These are phyloP conservation scores for Columba janthina DNA, from an alignment of 2,113 vertebrate species.

Conservation along the genomic window DNA sequence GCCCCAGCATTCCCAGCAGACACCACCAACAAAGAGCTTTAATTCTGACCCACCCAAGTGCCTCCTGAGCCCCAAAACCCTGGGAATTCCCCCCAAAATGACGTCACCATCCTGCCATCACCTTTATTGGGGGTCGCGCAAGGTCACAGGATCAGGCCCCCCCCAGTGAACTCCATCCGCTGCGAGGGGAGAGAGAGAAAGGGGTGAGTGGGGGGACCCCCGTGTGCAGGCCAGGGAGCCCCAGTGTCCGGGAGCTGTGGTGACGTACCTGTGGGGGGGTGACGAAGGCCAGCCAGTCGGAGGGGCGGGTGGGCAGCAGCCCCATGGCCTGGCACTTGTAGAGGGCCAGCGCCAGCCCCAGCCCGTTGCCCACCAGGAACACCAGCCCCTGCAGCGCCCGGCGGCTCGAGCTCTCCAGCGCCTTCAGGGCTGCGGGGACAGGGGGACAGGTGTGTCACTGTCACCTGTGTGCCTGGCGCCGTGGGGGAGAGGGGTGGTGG, in stretches of 20 bases:
- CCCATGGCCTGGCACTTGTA: conserved; percentile 99
- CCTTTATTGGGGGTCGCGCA: background rate
- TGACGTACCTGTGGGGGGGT: conserved; percentile 87
- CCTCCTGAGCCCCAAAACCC: background rate
- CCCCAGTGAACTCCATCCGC: conserved; percentile 95
- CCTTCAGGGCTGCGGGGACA: conserved; percentile 87
- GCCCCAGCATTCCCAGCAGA: background rate
- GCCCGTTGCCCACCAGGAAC: conserved; percentile 92
- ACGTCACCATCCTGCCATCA: background rate
- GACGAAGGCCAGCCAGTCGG: conserved; percentile 96
- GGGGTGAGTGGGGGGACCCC: fast-evolving
- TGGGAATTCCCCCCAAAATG: fast-evolving
- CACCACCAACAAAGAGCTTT: fast-evolving
- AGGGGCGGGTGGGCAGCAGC: conserved; percentile 93
- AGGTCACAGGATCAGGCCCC: conserved; percentile 88
- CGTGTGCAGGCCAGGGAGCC: no score
- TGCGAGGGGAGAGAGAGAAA: conserved; percentile 47
- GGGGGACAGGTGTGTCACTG: background rate
- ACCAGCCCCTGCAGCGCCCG: conserved; percentile 95
- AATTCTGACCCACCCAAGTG: fast-evolving
- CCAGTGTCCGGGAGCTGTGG: fast-evolving
- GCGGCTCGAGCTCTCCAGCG: conserved; percentile 95
- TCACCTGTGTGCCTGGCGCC: background rate
- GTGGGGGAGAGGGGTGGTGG: fast-evolving
- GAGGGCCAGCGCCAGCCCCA: conserved; percentile 91